Conservation (phyloP, 2,888 invertebrate genomes). For the Callyntrura guangdongensis region DNA sequence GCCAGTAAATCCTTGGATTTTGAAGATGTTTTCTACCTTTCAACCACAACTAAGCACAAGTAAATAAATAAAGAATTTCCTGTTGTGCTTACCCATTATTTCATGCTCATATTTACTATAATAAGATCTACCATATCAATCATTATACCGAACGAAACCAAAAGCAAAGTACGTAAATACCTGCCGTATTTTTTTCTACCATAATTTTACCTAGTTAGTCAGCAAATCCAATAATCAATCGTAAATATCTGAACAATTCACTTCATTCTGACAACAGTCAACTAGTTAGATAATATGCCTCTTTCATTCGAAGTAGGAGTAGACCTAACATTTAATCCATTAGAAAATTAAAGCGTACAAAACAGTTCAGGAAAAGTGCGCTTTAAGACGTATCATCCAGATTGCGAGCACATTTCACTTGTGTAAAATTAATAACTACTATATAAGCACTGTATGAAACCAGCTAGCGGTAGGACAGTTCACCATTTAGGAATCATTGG, state of each 20-base stretch:
- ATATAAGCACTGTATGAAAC: slow-evolving; percentile 36
- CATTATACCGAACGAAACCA: too few relatives aligned
- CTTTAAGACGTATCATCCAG: not conserved
- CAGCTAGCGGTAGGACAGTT: not conserved
- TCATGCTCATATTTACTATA: not conserved
- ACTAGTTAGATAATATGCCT: slow-evolving; percentile 2
- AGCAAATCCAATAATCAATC: not conserved
- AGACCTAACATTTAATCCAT: not conserved
- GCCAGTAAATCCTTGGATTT: too few relatives aligned
- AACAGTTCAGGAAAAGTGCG: not conserved
- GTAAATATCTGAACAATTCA: not conserved
- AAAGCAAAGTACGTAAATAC: not conserved
- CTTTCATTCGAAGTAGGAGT: slow-evolving; percentile 3
- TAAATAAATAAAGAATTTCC: slow-evolving; percentile 19
- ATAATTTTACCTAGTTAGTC: not conserved
- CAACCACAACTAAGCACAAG: too few relatives aligned
- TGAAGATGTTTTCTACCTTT: too few relatives aligned
- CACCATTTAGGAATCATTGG: not conserved
- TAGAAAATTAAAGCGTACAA: not conserved
- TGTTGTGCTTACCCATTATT: not conserved
- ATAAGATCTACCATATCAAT: too few relatives aligned
- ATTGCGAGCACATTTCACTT: not conserved
- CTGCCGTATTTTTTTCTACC: not conserved
- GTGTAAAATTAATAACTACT: not conserved
- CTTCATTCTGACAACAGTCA: not conserved